Base-by-base conservation (phyloP, 1,140 invertebrate genomes). In the Drosophila virilis region DNA sequence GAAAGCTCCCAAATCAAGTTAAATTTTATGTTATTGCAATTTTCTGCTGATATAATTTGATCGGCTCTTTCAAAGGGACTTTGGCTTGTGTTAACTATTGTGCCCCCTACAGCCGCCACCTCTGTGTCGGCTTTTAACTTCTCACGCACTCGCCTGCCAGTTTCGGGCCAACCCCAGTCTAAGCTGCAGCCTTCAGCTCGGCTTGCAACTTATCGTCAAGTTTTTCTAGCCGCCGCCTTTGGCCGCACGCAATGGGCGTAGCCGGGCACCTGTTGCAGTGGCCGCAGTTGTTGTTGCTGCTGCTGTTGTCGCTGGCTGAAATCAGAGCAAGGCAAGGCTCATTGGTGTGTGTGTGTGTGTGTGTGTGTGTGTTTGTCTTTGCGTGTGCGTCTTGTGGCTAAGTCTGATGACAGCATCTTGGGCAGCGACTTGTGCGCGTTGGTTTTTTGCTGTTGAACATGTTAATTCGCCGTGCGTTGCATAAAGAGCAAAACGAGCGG, bases 181-280 rank as follows among this genome's bases (percentile, higher is more conserved):
- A 28, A 35, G 38, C 37, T 8, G 35, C 51, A 57, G 69, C 54
- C 54, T 64, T 37, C 67, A 57, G 17, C 58, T 45, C 62, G 58
- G 59, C 43, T 51, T 74, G 74, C 48, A 46, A 68, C 70, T 81
- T 86, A 86, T 86, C 81, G 85, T 77, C 68, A 65, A 58, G 60
- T 58, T 77, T 77, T 78, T 69, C 66, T 70, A 71, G 78, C 48
- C 54, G 58, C 58, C 52, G 45, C 74, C 69, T 54, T 50, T 62
- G 57, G 78, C 68, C 81, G 62, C 84, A 86, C 83, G 83, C 83
- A 86, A 86, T 86, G 84, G 84, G 83, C 84, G 83, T 85, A 58
- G 78, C 71, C 83, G 73, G 83, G 82, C 82, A 83, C 83, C 79
- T 86, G 83, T 77, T 82, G 75, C 72, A 50, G 42, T 51, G 10